These are phyloP conservation scores for Apogon hyalosoma DNA, from an alignment of 2,797 vertebrate genomes.

Conservation along the genomic window DNA sequence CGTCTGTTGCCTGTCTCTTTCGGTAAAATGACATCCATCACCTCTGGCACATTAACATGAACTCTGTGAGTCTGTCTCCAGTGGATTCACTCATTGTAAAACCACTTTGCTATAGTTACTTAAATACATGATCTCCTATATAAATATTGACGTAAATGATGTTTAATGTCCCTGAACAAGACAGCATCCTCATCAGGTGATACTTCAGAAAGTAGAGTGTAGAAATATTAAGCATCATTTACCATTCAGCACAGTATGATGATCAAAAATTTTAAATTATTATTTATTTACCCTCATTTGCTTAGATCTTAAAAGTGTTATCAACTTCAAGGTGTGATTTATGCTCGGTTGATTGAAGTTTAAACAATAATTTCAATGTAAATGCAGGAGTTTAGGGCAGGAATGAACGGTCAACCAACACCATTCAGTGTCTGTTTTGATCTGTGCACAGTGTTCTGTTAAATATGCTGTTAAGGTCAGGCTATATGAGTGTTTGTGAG, in stretches of 20 bases:
- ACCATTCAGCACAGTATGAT: neutral
- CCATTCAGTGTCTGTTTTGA: neutral
- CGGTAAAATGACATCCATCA: conserved; percentile 8
- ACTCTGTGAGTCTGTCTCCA: conserved; percentile 2
- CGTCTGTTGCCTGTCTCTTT: neutral
- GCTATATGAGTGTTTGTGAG: conserved; percentile 23
- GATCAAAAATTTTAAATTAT: neutral
- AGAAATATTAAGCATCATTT: too few relatives aligned
- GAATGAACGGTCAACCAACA: too few relatives aligned
- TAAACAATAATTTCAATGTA: too few relatives aligned
- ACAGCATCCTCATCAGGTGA: neutral
- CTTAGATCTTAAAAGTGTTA: too few relatives aligned
- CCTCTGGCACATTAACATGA: conserved; percentile 10
- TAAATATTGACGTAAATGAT: neutral
- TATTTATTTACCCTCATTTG: too few relatives aligned
- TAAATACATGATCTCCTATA: neutral
- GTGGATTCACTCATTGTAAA: conserved; percentile 4
- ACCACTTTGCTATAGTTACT: neutral
- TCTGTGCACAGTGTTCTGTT: conserved; percentile 1
- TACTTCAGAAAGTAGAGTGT: neutral
- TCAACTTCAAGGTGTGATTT: too few relatives aligned
- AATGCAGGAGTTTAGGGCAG: too few relatives aligned
- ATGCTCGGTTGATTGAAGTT: too few relatives aligned
- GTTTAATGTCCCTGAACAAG: neutral
- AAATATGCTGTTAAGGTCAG: conserved; percentile 21